Conservation (phyloP, 2,888 invertebrate species). For the Drosophila picticornis region DNA sequence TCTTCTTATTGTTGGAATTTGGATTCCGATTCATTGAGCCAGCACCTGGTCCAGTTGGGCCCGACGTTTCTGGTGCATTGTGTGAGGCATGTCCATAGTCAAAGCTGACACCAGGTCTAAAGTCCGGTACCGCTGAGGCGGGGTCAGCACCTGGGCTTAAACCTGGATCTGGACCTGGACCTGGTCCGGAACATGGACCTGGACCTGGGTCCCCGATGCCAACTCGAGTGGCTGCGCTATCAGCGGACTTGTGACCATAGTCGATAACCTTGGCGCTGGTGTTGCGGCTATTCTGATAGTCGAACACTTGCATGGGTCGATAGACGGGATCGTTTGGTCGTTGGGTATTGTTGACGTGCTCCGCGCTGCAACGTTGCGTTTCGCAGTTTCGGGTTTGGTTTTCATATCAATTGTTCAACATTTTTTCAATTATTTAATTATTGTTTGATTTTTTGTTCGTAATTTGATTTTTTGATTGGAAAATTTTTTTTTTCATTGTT, state of each 20-base stretch:
- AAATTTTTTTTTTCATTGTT: slow-evolving; percentile 16
- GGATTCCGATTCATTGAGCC: slow-evolving; percentile 24
- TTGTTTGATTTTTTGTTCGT: slow-evolving; percentile 16
- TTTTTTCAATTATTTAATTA: slow-evolving; percentile 44
- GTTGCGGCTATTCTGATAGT: slow-evolving; percentile 89
- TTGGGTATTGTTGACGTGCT: slow-evolving; percentile 24
- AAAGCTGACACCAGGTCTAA: slow-evolving; percentile 89
- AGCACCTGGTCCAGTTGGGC: slow-evolving; percentile 1
- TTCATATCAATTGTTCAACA: slow-evolving; percentile 51
- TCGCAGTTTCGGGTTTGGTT: slow-evolving; percentile 50
- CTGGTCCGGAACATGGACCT: not conserved
- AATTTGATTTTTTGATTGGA: slow-evolving; percentile 10
- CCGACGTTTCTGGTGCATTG: slow-evolving; percentile 14
- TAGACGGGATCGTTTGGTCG: slow-evolving; percentile 85
- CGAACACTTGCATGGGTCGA: slow-evolving; percentile 88
- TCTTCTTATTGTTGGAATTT: slow-evolving; percentile 33
- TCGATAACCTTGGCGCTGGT: slow-evolving; percentile 88
- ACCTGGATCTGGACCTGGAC: slow-evolving; percentile 4
- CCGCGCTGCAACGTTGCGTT: slow-evolving; percentile 60
- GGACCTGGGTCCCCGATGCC: slow-evolving; percentile 17
- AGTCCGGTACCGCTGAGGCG: slow-evolving; percentile 80
- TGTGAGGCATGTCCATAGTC: slow-evolving; percentile 89
- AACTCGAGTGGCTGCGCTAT: slow-evolving; percentile 16
- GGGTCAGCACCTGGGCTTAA: not conserved
- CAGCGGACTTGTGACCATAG: slow-evolving; percentile 88